phyloP scores from a whole-genome alignment of 2,888 invertebrate genomes.

The Odontocolon sp. region DNA sequence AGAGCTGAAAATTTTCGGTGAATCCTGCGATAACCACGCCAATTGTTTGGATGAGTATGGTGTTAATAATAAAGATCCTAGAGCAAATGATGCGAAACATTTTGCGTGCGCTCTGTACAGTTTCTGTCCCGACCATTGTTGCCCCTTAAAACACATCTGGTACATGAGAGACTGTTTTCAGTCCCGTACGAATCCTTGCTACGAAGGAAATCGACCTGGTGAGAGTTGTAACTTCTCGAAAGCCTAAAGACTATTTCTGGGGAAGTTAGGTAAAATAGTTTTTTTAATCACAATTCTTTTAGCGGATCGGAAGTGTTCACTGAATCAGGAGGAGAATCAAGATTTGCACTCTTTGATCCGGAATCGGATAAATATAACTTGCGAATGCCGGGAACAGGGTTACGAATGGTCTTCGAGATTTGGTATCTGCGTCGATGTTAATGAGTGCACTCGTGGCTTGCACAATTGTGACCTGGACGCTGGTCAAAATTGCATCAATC shows the following conservation, averaged over 20 bases:
- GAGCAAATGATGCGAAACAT: constrained; percentile 82
- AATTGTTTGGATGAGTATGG: constrained; percentile 82
- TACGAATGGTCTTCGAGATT: constrained; percentile 84
- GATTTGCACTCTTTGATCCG: constrained; percentile 81
- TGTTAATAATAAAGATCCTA: constrained; percentile 82
- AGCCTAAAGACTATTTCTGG: neutral
- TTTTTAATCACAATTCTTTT: neutral
- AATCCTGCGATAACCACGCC: constrained; percentile 85
- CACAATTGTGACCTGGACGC: constrained; percentile 80
- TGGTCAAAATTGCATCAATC: constrained; percentile 83
- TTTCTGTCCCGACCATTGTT: constrained; percentile 87
- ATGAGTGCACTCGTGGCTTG: constrained; percentile 82
- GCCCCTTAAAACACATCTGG: constrained; percentile 82
- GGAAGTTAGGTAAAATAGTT: neutral
- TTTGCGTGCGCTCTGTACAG: constrained; percentile 85
- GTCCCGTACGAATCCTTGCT: constrained; percentile 82
- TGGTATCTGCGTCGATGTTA: constrained; percentile 85
- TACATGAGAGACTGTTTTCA: constrained; percentile 80
- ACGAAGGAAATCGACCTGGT: constrained; percentile 78
- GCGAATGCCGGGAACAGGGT: constrained; percentile 82
- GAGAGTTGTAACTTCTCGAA: constrained; percentile 34
- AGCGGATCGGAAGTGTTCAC: constrained; percentile 76
- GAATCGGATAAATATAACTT: constrained; percentile 85
- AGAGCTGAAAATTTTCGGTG: constrained; percentile 82
- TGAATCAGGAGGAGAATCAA: constrained; percentile 80